Evolutionary conservation across 2,113 vertebrate genomes (phyloP), one percentile per base, ranked within the genome.

Genomic region (Coregonus clupeaformis): DNA sequence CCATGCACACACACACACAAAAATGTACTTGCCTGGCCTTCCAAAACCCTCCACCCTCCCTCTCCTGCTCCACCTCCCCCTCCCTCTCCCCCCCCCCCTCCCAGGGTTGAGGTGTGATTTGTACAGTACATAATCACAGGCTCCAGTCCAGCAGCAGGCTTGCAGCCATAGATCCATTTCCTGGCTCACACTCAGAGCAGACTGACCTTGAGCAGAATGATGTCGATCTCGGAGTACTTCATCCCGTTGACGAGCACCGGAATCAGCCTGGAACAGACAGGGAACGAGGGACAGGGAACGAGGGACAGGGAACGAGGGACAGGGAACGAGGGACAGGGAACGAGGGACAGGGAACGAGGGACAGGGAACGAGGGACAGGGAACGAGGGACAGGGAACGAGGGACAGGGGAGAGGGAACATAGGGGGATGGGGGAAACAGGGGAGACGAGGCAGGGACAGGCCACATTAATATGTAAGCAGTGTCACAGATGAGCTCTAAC

Each of bases 221-320:
- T 98, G 92, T 99, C 97, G 12, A 99, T 98, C 90, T 99, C 97
- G 1, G 97, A 98, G 85, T 99, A 99, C 85, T 98, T 98, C 97
- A 99, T 99, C 85, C 97, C 97, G 83, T 98, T 98, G 86, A 99
- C 96, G 77, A 99, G 94, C 66, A 99, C 97, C 72, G 97, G 97
- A 89, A 94, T 97, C 83, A 99, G 92, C 81, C 97, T 99, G 89
- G 84, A 69, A 77, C 77, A 85, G 86, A 77, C 88, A 80, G 70
- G 36, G 36, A 12, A 68, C 76, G 77, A 84, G 82, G 25, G 22
- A 11, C 3, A 12, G 22, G 24, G 62, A 6, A 20, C 3, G 6
- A 7, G 59, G 65, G 62, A 1, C 2, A 64, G 62, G 18, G 18
- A 7, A 3, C 29, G 24, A 16, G 65, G 24, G n/a, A n/a, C n/a